Percentiles rank a stretch among this genome's conserved stretches.
Evolutionary conservation across 2,797 vertebrate species (phyloP).

Genomic region (Takifugu ocellatus): DNA sequence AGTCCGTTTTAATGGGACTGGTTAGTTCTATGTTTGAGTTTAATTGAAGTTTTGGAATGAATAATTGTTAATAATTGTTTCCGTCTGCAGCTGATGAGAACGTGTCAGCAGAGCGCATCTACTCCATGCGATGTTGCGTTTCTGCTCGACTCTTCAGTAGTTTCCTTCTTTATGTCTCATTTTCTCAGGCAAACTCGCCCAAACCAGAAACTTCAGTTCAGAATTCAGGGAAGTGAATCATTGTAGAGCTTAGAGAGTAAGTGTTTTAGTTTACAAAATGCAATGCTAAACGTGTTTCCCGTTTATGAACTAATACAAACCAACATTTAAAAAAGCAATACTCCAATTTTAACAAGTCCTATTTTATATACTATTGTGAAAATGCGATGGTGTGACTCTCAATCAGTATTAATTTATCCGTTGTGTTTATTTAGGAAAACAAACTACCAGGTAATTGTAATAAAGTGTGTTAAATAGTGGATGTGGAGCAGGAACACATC

Average conservation of each 20-base stretch:
- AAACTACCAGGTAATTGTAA: too few species aligned
- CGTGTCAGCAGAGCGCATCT: not conserved
- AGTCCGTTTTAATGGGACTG: not conserved
- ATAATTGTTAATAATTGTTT: not conserved
- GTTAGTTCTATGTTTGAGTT: not conserved
- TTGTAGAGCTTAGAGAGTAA: not conserved
- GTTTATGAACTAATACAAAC: not conserved
- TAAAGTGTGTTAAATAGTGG: too few species aligned
- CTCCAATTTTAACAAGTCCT: too few species aligned
- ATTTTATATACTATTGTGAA: too few species aligned
- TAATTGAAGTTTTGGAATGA: not conserved
- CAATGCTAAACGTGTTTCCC: too few species aligned
- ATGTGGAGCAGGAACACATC: too few species aligned
- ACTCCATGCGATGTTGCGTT: not conserved
- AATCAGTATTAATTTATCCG: too few species aligned
- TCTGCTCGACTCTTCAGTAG: not conserved
- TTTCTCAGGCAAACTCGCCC: not conserved
- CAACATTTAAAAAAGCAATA: not conserved
- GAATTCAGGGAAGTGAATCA: not conserved
- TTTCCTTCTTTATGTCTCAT: not conserved
- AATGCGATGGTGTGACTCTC: too few species aligned
- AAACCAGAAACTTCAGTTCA: not conserved
- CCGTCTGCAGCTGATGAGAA: not conserved
- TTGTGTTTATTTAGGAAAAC: too few species aligned
- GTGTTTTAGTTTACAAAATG: too few species aligned